phyloP scores from a whole-genome alignment of 1,140 invertebrate genomes.

The Drosophila erecta region DNA sequence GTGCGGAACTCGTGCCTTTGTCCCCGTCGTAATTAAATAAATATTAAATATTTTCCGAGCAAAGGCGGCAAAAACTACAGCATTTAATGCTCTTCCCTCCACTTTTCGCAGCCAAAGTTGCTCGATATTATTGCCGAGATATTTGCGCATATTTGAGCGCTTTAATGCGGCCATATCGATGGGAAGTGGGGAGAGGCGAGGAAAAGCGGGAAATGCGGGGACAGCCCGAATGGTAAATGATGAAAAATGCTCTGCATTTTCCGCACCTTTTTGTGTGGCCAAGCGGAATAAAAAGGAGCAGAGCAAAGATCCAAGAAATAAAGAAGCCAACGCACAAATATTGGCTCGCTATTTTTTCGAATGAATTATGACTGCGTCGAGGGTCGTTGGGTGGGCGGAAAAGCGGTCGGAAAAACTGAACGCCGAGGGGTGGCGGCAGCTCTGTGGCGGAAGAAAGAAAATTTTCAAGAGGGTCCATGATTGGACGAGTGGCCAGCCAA shows the following conservation, averaged over 20 bases:
- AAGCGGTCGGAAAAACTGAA: too few species aligned
- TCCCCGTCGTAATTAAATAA: conserved; percentile 46
- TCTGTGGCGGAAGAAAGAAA: conserved; percentile 36
- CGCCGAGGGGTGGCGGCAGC: background rate
- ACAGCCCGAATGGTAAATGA: conserved; percentile 61
- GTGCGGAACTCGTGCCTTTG: conserved; percentile 24
- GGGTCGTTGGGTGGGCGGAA: conserved; percentile 21
- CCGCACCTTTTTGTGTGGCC: conserved; percentile 68
- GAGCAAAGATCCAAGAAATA: conserved; percentile 48
- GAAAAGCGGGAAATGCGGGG: background rate
- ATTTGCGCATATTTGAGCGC: conserved; percentile 50
- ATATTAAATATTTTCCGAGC: conserved; percentile 50
- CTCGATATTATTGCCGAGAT: conserved; percentile 42
- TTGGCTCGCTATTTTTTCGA: conserved; percentile 71
- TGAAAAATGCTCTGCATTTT: conserved; percentile 79
- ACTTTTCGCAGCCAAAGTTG: background rate
- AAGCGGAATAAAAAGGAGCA: conserved; percentile 55
- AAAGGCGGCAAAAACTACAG: conserved; percentile 43
- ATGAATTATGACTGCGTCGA: conserved; percentile 70
- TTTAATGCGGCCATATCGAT: conserved; percentile 66
- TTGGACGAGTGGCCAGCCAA: conserved; percentile 48
- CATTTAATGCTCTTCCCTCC: conserved; percentile 18
- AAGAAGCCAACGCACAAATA: conserved; percentile 74
- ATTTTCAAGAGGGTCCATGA: conserved; percentile 50
- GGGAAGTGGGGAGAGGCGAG: conserved; percentile 15